Base-by-base conservation (phyloP, 2,888 invertebrate species). In the Drosophila limbata region DNA sequence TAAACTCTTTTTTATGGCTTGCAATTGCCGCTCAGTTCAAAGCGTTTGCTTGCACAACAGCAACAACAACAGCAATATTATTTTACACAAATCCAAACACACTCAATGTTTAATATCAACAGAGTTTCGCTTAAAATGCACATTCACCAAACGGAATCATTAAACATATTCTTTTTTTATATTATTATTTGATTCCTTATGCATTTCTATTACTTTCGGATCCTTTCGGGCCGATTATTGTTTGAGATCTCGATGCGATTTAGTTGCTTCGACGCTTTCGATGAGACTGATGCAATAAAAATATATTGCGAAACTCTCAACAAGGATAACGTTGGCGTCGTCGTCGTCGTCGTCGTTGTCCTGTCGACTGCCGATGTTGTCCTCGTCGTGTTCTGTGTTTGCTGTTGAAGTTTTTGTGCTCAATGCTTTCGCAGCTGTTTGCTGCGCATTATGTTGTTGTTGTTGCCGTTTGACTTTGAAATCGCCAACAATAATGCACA, bases 261-360 rank as follows among this genome's bases (percentile, higher is more conserved):
- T 57, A 68, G 84, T 81, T 86, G 84, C 75, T 78, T 85, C 81
- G 88, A 88, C 90, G 90, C 79, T 85, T 91, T 76, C 84, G 86
- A 77, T 83, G 80, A 80, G 89, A 91, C 90, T 90, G 91, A 88
- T 83, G 88, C 88, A 89, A 87, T 89, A 88, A 80, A 83, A 87
- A 76, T 84, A 82, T 87, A 85, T 89, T 88, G 90, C 88, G 77
- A 89, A 90, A 89, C 90, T 88, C 87, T 88, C 84, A 84, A 84
- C 89, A 85, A 88, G 90, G 90, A 88, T 89, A 81, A 62, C 79
- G 81, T 69, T 76, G 79, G 66, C 71, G 72, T 69, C 61, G 69
- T 44, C 67, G 17, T 19, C 56, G n/a, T n/a, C n/a, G n/a, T n/a
- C 53, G 64, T 56, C 73, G 75, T 70, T 63, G 70, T 67, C 77